phyloP scores from a whole-genome alignment of 2,113 vertebrate species.

The Actenoides hombroni region DNA sequence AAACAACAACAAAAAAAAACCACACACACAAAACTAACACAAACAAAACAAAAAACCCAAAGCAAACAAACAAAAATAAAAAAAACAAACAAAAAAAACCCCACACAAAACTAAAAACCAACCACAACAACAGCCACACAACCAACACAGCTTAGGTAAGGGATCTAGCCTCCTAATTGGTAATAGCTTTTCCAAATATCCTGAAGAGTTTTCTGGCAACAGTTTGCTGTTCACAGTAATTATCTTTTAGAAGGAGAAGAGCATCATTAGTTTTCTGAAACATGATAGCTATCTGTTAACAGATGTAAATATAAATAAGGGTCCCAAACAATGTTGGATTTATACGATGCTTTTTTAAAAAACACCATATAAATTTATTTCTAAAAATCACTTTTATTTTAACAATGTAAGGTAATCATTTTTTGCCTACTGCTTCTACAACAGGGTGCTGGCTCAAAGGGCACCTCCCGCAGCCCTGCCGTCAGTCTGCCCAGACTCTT shows the following conservation, averaged over 20 bases:
- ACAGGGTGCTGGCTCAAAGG: not conserved
- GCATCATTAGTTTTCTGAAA: not conserved
- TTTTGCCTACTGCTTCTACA: not conserved
- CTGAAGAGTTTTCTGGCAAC: not conserved
- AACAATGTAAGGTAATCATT: accelerated
- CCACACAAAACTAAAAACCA: too few relatives aligned
- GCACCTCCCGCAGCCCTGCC: accelerated
- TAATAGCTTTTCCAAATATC: not conserved
- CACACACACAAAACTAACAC: too few relatives aligned
- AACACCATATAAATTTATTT: not conserved
- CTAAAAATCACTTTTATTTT: not conserved
- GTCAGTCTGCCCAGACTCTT: not conserved
- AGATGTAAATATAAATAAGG: not conserved
- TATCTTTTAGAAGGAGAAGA: constrained; percentile 10
- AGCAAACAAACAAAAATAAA: too few relatives aligned
- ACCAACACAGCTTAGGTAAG: not conserved
- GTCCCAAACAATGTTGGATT: not conserved
- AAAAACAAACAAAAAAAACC: too few relatives aligned
- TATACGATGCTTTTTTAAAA: not conserved
- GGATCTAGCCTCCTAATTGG: not conserved
- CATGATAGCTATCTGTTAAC: not conserved
- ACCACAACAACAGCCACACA: too few relatives aligned
- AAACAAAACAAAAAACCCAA: too few relatives aligned
- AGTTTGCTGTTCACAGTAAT: not conserved
- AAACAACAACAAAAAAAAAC: too few relatives aligned